Evolutionary conservation across 2,888 invertebrate genomes (phyloP), one percentile per base, ranked within the genome.

Genomic region (Smittia aterrima): DNA sequence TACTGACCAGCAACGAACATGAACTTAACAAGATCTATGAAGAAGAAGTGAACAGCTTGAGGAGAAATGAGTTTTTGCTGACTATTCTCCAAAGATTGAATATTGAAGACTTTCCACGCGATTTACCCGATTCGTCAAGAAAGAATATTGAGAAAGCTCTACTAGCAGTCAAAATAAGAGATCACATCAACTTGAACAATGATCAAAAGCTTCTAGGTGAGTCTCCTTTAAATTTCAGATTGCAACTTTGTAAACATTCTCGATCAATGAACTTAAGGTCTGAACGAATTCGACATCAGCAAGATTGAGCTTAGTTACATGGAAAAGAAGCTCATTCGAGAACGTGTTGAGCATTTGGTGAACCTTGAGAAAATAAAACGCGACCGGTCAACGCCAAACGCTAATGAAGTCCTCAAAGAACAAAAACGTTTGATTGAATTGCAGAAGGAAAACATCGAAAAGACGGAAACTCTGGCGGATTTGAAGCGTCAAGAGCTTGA

Each of bases 81-180:
- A 38, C 58, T 1, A 16, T 27, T 40, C 22, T 72, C 1, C 20
- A 62, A 62, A 20, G 32, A 22, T 16, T 72, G 16, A 62, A 2
- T 6, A 40, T 72, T 4, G 40, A 72, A 40, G 72, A 72, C 20
- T 62, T 72, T 22, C 62, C 58, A 13, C 20, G 24, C 1, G 11
- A 62, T 40, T 9, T 62, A 7, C n/a, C 38, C 4, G 62, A 32
- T 4, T 13, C 47, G 6, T 70, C 70, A 18, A 70, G 32, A 18
- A 72, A 72, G 32, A 72, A 62, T 16, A 62, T 72, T 22, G 72
- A 72, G 9, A 38, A 62, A 13, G 72, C 72, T 13, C 22, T 72
- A n/a, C 16, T 62, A 24, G 24, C 62, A 1, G 62, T 40, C 0
- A 58, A 41, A 24, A 72, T 72, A 11, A 32, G 22, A 16, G 62